These are phyloP conservation scores for Crocodylus rhombifer DNA, from an alignment of 2,797 vertebrate genomes.

Conservation along the genomic window DNA sequence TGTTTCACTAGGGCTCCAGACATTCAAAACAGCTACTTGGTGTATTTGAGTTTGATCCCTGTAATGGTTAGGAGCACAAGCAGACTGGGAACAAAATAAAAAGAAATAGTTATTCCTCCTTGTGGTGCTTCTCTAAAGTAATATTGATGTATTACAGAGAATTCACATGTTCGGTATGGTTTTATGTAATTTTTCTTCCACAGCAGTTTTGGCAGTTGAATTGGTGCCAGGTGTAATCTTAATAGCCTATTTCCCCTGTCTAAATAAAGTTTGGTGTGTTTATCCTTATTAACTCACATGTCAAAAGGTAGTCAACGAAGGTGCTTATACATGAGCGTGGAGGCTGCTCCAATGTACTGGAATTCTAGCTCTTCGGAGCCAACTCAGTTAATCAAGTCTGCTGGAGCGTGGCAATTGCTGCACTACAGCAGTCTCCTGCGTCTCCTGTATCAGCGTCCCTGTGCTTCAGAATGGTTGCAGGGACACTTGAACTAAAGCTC, in stretches of 20 bases:
- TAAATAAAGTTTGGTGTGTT: slow-evolving; percentile 70
- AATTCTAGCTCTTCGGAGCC: too few relatives aligned
- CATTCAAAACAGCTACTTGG: slow-evolving; percentile 64
- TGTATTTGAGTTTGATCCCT: slow-evolving; percentile 67
- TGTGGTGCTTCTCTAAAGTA: slow-evolving; percentile 52
- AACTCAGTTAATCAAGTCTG: too few relatives aligned
- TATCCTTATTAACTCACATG: slow-evolving; percentile 36
- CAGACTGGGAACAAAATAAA: slow-evolving; percentile 61
- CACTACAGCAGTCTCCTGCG: too few relatives aligned
- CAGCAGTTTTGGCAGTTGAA: slow-evolving; percentile 65
- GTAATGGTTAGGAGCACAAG: slow-evolving; percentile 54
- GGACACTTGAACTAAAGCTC: too few relatives aligned
- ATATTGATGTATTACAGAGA: slow-evolving; percentile 53
- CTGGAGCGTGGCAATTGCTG: too few relatives aligned
- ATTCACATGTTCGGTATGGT: slow-evolving; percentile 71
- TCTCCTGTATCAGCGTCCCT: too few relatives aligned
- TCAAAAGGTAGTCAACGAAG: slow-evolving; percentile 47
- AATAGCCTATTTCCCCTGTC: slow-evolving; percentile 60
- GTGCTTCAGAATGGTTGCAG: too few relatives aligned
- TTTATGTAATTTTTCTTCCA: slow-evolving; percentile 67
- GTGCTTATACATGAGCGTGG: too few relatives aligned
- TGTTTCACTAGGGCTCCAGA: slow-evolving; percentile 55
- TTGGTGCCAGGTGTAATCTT: slow-evolving; percentile 64
- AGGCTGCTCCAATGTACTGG: too few relatives aligned
- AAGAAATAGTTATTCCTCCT: slow-evolving; percentile 64